A percentile compares a stretch with the other conserved stretches of the same genome.
Evolutionary conservation across 2,113 vertebrate genomes (phyloP).

Genomic region (Struthidea cinerea): DNA sequence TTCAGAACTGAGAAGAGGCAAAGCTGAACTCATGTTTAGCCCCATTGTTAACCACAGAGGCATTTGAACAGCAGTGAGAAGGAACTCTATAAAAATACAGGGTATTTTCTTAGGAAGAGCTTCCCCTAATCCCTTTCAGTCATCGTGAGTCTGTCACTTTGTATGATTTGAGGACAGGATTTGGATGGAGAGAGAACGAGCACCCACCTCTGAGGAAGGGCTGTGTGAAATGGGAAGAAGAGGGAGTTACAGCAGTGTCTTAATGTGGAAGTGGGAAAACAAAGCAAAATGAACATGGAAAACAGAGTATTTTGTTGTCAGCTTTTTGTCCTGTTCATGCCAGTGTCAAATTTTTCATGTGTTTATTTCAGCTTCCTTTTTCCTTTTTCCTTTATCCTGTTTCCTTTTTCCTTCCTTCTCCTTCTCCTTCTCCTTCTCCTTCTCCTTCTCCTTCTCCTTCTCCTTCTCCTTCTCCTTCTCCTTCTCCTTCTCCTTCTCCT

Average conservation of each 20-base stretch:
- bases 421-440: not conserved
- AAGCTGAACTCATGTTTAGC: not conserved
- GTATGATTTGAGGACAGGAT: not conserved
- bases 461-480: not conserved
- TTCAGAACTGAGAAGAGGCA: not conserved
- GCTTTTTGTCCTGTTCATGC: not conserved
- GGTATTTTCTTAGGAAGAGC: not conserved
- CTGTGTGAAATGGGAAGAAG: not conserved
- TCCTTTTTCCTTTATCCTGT: not conserved
- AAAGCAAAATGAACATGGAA: not conserved
- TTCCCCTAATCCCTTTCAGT: not conserved
- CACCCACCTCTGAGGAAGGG: not conserved
- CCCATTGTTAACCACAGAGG: not conserved
- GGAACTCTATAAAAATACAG: not conserved
- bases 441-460: not conserved
- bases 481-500: not conserved
- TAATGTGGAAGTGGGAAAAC: not conserved
- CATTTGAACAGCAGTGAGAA: not conserved
- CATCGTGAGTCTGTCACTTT: not conserved
- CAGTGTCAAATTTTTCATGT: not conserved
- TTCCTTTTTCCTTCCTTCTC: too few relatives aligned
- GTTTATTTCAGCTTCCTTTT: not conserved
- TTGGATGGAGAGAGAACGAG: not conserved
- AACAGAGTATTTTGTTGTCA: not conserved
- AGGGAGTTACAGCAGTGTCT: not conserved